Conservation (phyloP, 2,113 vertebrate genomes). For the Ctenodactylus gundi region DNA sequence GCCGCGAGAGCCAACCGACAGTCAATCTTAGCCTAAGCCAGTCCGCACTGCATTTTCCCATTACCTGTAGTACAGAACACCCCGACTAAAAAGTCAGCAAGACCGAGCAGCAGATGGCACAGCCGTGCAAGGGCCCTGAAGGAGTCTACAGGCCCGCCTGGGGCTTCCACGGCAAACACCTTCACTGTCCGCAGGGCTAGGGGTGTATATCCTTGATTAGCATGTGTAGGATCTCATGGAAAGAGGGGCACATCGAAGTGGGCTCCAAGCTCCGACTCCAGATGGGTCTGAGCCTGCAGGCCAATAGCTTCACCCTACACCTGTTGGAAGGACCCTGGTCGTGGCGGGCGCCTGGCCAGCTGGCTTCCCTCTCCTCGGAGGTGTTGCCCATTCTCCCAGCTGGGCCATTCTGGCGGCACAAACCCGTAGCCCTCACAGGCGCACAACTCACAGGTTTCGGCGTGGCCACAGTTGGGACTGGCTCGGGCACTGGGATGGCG, state of each 20-base stretch:
- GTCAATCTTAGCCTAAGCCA: neutral
- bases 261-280: neutral
- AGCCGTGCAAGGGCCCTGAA: neutral
- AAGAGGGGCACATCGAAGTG: neutral
- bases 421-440: neutral
- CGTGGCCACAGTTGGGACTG: slow-evolving; percentile 83
- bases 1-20: rapidly evolving
- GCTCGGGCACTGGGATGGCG: slow-evolving; percentile 82
- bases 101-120: neutral
- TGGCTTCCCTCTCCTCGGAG: neutral
- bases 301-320: neutral
- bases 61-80: neutral
- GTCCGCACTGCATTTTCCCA: neutral
- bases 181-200: rapidly evolving
- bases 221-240: rapidly evolving
- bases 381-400: rapidly evolving
- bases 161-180: neutral
- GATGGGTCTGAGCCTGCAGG: neutral
- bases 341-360: neutral
- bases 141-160: neutral
- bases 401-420: no score
- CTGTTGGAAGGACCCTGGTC: neutral
- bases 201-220: rapidly evolving
- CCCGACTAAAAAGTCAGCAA: neutral
- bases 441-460: slow-evolving; percentile 85